Evolutionary conservation across 1,140 invertebrate species (phyloP).

Genomic region (Oncopodura yosiiana): DNA sequence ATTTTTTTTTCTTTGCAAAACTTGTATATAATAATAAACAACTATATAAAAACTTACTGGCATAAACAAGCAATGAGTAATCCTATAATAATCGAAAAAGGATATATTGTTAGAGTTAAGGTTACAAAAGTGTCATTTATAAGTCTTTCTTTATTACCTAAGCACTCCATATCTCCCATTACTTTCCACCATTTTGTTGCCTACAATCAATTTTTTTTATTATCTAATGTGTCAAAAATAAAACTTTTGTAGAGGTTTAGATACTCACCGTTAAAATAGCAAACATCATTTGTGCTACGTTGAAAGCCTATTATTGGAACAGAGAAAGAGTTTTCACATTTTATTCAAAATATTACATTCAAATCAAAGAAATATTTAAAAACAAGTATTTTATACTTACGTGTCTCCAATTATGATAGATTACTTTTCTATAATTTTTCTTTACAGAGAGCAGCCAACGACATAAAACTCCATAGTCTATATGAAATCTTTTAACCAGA

Average conservation of each 20-base stretch:
- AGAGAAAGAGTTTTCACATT: no score
- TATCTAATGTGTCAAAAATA: neutral
- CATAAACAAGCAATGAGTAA: constrained; percentile 91
- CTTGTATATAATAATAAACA: neutral
- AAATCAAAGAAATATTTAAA: no score
- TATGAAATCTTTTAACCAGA: constrained; percentile 79
- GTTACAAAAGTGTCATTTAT: no score
- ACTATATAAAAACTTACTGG: constrained; percentile 45
- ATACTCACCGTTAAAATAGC: constrained; percentile 71
- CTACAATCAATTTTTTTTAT: constrained; percentile 42
- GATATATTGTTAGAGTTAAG: no score
- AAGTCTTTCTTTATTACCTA: no score
- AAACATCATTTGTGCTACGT: constrained; percentile 94
- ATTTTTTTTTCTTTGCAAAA: neutral
- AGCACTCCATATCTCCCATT: constrained; percentile 80
- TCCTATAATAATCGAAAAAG: no score
- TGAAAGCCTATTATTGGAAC: no score
- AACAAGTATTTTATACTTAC: neutral
- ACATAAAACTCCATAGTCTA: constrained; percentile 77
- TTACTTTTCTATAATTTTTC: constrained; percentile 93
- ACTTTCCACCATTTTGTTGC: constrained; percentile 84
- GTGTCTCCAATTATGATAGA: constrained; percentile 91
- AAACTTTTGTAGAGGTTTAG: neutral
- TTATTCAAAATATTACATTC: no score
- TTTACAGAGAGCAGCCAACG: constrained; percentile 88